These are phyloP conservation scores for Melolontha melolontha DNA, from an alignment of 2,888 invertebrate genomes.

Conservation along the genomic window DNA sequence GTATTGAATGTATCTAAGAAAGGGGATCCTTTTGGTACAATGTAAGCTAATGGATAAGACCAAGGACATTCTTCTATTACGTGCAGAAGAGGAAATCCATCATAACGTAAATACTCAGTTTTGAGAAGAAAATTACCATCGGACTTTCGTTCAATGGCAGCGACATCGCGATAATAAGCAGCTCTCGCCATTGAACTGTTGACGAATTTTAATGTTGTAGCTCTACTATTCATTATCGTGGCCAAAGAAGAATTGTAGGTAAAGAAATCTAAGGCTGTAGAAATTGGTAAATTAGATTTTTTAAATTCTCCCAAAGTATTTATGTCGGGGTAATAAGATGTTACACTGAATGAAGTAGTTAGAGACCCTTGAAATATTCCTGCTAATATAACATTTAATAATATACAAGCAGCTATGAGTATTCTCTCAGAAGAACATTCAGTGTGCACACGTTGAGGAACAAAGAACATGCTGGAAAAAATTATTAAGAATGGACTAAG, in stretches of 20 bases:
- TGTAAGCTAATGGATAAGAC: constrained; percentile 64
- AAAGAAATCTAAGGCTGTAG: constrained; percentile 60
- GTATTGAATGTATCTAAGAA: constrained; percentile 61
- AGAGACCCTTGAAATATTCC: constrained; percentile 64
- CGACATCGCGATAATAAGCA: constrained; percentile 50
- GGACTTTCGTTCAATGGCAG: constrained; percentile 59
- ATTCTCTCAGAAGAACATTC: constrained; percentile 50
- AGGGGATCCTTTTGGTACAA: constrained; percentile 64
- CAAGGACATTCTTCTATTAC: constrained; percentile 65
- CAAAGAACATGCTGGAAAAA: constrained; percentile 32
- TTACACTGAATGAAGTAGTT: constrained; percentile 64
- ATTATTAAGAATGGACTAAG: constrained; percentile 23
- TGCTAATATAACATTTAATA: constrained; percentile 63
- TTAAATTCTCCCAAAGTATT: constrained; percentile 64
- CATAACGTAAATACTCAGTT: constrained; percentile 55
- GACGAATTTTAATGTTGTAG: constrained; percentile 48
- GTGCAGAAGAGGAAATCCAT: constrained; percentile 63
- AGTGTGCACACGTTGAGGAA: constrained; percentile 29
- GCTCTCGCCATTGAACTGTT: constrained; percentile 48
- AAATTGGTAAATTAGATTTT: constrained; percentile 61
- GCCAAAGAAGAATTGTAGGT: constrained; percentile 51
- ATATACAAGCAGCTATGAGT: constrained; percentile 57
- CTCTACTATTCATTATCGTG: constrained; percentile 48
- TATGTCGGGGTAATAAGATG: constrained; percentile 64
- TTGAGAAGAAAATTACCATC: constrained; percentile 59